A percentile compares a stretch with the other conserved stretches of the same genome.
Conservation (phyloP, 2,888 invertebrate genomes). For the Nyleta sp. region DNA sequence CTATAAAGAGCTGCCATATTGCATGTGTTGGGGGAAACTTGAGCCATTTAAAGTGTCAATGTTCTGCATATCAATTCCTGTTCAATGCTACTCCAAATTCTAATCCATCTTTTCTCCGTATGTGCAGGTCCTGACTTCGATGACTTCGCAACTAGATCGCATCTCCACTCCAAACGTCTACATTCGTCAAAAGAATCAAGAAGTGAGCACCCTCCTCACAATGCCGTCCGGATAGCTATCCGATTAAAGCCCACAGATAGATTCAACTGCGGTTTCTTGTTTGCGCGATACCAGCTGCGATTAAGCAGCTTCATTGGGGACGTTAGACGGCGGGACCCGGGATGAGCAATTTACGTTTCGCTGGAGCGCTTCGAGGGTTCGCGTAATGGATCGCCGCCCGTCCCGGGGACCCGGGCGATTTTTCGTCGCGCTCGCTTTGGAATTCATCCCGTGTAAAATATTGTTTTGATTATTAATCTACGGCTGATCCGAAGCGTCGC, state of each 20-base stretch:
- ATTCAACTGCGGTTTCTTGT: conserved; percentile 55
- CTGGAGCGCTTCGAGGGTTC: conserved; percentile 42
- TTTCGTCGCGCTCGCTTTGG: conserved; percentile 44
- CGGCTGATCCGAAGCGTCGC: conserved; percentile 30
- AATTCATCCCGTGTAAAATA: conserved; percentile 63
- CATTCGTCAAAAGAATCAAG: conserved; percentile 13
- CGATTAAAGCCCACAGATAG: conserved; percentile 46
- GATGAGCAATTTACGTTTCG: conserved; percentile 55
- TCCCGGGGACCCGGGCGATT: conserved; percentile 19
- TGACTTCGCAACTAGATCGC: too few species aligned
- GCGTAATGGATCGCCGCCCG: conserved; percentile 37
- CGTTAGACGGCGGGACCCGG: conserved; percentile 45
- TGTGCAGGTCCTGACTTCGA: too few species aligned
- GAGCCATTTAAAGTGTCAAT: too few species aligned
- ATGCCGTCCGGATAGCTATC: conserved; percentile 14
- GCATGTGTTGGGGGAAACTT: too few species aligned
- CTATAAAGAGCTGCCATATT: too few species aligned
- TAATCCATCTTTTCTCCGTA: too few species aligned
- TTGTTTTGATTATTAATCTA: conserved; percentile 63
- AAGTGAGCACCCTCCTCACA: conserved; percentile 12
- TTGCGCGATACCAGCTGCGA: conserved; percentile 57
- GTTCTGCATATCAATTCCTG: too few species aligned
- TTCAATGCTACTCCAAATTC: too few species aligned
- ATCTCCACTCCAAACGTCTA: not conserved
- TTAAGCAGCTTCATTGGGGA: conserved; percentile 57